Percentiles rank a stretch among this genome's conserved stretches.
These are phyloP conservation scores for Leptinotarsa haldemani DNA, from an alignment of 2,888 invertebrate genomes.

Conservation along the genomic window DNA sequence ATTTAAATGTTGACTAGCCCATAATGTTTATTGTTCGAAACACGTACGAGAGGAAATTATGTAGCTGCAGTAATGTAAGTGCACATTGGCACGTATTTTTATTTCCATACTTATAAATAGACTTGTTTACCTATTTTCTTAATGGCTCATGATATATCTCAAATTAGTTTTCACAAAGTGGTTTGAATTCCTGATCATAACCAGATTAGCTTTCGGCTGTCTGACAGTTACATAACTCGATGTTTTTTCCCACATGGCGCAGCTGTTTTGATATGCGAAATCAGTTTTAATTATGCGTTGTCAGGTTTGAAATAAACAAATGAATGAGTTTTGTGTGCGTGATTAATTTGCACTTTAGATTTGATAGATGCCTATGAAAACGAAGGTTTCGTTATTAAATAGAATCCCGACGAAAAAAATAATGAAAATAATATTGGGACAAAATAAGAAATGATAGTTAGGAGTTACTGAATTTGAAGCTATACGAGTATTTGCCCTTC, in stretches of 20 bases:
- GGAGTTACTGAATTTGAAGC: too few relatives aligned
- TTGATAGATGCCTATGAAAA: too few relatives aligned
- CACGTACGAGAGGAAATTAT: background rate
- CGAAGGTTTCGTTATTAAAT: too few relatives aligned
- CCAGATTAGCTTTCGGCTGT: constrained; percentile 8
- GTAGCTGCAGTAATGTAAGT: background rate
- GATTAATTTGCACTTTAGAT: too few relatives aligned
- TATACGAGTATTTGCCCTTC: too few relatives aligned
- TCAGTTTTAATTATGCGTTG: background rate
- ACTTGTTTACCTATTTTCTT: constrained; percentile 17
- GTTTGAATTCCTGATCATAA: constrained; percentile 5
- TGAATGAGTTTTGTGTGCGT: background rate
- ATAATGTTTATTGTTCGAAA: background rate
- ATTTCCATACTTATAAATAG: constrained; percentile 6
- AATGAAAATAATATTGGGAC: too few relatives aligned
- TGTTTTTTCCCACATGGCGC: constrained; percentile 17
- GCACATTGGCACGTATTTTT: constrained; percentile 2
- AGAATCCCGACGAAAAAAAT: too few relatives aligned
- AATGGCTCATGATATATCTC: background rate
- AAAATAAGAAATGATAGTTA: too few relatives aligned
- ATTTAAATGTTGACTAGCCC: background rate
- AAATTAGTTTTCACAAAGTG: constrained; percentile 15
- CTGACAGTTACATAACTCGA: constrained; percentile 1
- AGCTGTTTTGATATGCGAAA: background rate
- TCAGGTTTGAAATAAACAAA: background rate